phyloP scores from a whole-genome alignment of 1,140 invertebrate species.

The Chymomyza costata region DNA sequence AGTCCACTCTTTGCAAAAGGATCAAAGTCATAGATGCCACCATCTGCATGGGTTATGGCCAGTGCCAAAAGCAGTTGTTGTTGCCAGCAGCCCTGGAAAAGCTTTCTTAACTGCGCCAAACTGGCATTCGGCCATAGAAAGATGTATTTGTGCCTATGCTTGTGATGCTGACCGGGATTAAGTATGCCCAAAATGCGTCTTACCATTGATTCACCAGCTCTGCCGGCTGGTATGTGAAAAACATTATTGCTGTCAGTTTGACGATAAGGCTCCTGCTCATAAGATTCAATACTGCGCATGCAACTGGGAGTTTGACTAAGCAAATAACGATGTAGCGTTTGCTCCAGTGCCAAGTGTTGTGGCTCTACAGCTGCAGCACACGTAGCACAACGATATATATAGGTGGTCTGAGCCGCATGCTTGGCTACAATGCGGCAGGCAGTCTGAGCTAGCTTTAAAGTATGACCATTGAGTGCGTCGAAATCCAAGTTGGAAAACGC shows the following conservation, averaged over 20 bases:
- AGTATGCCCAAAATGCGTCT: slow-evolving; percentile 46
- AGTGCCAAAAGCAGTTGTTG: slow-evolving; percentile 43
- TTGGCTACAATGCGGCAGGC: slow-evolving; percentile 34
- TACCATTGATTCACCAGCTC: slow-evolving; percentile 17
- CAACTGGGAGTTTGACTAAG: slow-evolving; percentile 22
- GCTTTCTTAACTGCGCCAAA: slow-evolving; percentile 15
- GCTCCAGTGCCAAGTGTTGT: slow-evolving; percentile 14
- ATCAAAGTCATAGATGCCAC: slow-evolving; percentile 50
- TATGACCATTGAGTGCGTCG: neutral
- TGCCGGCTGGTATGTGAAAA: slow-evolving; percentile 34
- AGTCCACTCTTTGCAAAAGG: slow-evolving; percentile 51
- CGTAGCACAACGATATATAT: slow-evolving; percentile 51
- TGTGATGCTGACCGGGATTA: slow-evolving; percentile 46
- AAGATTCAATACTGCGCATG: slow-evolving; percentile 26
- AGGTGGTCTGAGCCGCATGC: slow-evolving; percentile 36
- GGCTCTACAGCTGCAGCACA: slow-evolving; percentile 11
- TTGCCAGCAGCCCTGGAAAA: slow-evolving; percentile 45
- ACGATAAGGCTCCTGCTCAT: slow-evolving; percentile 48
- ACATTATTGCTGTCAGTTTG: slow-evolving; percentile 46
- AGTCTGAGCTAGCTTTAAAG: slow-evolving; percentile 13
- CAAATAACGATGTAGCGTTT: slow-evolving; percentile 37
- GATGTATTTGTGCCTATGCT: slow-evolving; percentile 57
- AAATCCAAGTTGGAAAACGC: no score
- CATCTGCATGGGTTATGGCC: slow-evolving; percentile 28
- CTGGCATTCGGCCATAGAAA: slow-evolving; percentile 52